A percentile compares a stretch with the other conserved stretches of the same genome.
Conservation (phyloP, 2,888 invertebrate species). For the Drosophila lutescens region DNA sequence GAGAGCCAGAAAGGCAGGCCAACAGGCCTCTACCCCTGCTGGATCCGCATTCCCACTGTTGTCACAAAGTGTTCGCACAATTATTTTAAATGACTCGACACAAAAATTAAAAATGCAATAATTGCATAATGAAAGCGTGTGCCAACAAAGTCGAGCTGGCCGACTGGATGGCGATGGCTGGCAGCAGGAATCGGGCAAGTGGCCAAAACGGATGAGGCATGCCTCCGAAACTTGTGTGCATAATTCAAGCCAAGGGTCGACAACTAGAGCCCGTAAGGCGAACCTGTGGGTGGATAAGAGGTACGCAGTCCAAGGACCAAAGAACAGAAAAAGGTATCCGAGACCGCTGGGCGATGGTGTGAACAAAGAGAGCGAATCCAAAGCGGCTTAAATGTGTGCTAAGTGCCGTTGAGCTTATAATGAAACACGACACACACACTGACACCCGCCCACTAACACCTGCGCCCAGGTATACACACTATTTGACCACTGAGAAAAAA, state of each 20-base stretch:
- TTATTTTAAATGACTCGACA: conserved; percentile 76
- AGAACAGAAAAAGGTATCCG: conserved; percentile 14
- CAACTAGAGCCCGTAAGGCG: conserved; percentile 27
- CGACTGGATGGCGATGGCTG: background rate
- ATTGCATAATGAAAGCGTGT: conserved; percentile 62
- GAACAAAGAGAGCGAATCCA: conserved; percentile 49
- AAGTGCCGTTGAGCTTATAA: conserved; percentile 74
- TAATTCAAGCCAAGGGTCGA: conserved; percentile 43
- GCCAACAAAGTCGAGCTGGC: conserved; percentile 52
- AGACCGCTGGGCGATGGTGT: conserved; percentile 21
- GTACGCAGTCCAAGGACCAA: conserved; percentile 19
- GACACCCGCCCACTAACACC: conserved; percentile 17
- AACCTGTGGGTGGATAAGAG: background rate
- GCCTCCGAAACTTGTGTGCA: conserved; percentile 39
- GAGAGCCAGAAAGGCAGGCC: conserved; percentile 36
- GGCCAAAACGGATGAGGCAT: conserved; percentile 57
- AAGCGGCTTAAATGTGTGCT: conserved; percentile 76
- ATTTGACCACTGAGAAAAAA: conserved; percentile 1
- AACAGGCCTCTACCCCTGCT: background rate
- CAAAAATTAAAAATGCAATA: conserved; percentile 74
- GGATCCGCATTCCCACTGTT: conserved; percentile 10
- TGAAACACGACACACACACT: conserved; percentile 51
- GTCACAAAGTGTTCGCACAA: conserved; percentile 62
- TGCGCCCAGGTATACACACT: conserved; percentile 6
- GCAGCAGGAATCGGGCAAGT: conserved; percentile 39